Conservation (phyloP, 2,888 invertebrate species). For the Drosophila neonasuta region DNA sequence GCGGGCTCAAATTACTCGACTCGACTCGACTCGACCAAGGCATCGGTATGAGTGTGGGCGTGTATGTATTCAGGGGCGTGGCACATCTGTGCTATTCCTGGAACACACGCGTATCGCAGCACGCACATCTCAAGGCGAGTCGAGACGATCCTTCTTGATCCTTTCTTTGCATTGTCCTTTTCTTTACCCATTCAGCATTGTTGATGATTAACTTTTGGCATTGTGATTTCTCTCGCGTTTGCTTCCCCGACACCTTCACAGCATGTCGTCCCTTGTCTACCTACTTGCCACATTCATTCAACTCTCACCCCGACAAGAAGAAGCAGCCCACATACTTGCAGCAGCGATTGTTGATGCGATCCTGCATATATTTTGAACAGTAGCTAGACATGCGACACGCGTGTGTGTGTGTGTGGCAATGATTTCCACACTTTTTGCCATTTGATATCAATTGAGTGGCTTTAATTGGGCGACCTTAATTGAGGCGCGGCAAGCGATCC, state of each 20-base stretch:
- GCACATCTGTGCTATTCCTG: conserved; percentile 51
- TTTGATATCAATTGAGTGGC: conserved; percentile 36
- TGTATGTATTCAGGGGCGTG: conserved; percentile 26
- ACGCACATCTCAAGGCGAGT: conserved; percentile 61
- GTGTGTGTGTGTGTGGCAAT: conserved; percentile 35
- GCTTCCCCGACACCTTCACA: conserved; percentile 11
- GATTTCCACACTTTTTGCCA: conserved; percentile 30
- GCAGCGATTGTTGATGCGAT: conserved; percentile 35
- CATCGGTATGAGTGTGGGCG: conserved; percentile 33
- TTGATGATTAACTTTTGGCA: conserved; percentile 51
- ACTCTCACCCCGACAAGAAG: conserved; percentile 1
- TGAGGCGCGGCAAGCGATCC: conserved; percentile 57
- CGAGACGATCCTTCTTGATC: conserved; percentile 14
- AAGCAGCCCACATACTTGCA: conserved; percentile 59
- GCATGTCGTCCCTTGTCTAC: conserved; percentile 2
- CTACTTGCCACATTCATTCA: conserved; percentile 3
- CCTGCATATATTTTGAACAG: conserved; percentile 61
- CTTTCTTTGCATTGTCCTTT: conserved; percentile 34
- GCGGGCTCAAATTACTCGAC: conserved; percentile 59
- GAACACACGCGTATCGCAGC: conserved; percentile 74
- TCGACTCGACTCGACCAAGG: conserved; percentile 29
- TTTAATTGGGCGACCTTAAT: conserved; percentile 55
- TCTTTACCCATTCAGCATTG: conserved; percentile 31
- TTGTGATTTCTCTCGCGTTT: conserved; percentile 35
- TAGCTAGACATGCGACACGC: conserved; percentile 50